These are phyloP conservation scores for Dendroctonus ponderosae DNA, from an alignment of 1,140 invertebrate genomes.

Conservation along the genomic window DNA sequence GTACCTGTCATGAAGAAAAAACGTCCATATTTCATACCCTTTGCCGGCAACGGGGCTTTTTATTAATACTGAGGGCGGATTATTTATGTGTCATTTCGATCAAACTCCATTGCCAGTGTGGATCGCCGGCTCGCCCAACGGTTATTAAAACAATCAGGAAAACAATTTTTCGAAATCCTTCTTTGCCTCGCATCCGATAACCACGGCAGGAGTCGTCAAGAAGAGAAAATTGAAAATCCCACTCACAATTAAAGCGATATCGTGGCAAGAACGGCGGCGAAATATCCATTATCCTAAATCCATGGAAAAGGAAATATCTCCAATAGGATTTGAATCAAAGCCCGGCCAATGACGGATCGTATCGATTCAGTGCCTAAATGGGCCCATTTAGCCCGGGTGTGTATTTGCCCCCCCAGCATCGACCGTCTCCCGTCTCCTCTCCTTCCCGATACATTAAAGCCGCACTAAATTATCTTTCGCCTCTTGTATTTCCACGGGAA, in stretches of 20 bases:
- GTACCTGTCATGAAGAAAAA: slow-evolving; percentile 30
- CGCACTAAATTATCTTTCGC: slow-evolving; percentile 24
- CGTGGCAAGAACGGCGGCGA: slow-evolving; percentile 5
- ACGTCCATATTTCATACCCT: slow-evolving; percentile 30
- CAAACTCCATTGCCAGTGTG: too few relatives aligned
- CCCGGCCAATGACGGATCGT: slow-evolving; percentile 31
- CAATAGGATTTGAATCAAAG: slow-evolving; percentile 34
- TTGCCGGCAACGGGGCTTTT: slow-evolving; percentile 10
- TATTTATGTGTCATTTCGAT: slow-evolving; percentile 22
- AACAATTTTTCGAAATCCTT: too few relatives aligned
- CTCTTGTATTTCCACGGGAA: too few relatives aligned
- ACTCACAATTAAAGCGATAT: slow-evolving; percentile 27
- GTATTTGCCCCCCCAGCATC: slow-evolving; percentile 14
- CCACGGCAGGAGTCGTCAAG: too few relatives aligned
- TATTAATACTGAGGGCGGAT: slow-evolving; percentile 13
- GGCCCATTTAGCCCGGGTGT: slow-evolving; percentile 24
- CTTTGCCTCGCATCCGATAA: too few relatives aligned
- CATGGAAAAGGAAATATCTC: slow-evolving; percentile 34
- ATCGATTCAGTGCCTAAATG: slow-evolving; percentile 26
- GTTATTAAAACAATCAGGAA: too few relatives aligned
- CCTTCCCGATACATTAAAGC: slow-evolving; percentile 27
- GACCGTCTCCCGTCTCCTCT: neutral
- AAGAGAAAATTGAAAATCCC: slow-evolving; percentile 5
- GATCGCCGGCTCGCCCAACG: too few relatives aligned
- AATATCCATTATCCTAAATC: slow-evolving; percentile 35